Evolutionary conservation across 2,888 invertebrate genomes (phyloP), one percentile per base, ranked within the genome.

Genomic region (Achlya flavicornis): DNA sequence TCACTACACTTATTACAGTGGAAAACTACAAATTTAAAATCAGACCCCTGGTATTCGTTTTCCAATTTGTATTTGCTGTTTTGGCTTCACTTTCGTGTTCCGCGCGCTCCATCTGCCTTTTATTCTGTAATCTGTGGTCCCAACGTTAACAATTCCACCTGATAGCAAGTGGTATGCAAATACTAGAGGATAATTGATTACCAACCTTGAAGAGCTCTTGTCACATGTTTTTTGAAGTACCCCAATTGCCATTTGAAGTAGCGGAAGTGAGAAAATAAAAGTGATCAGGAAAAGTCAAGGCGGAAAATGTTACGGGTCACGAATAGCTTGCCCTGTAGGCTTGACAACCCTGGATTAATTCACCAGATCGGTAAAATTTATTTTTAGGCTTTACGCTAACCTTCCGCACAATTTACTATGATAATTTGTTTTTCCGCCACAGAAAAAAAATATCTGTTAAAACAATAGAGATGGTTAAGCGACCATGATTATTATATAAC

Each of bases 401-500:
- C 60, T 60, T 60, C 43, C 60, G 41, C 26, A 60, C 35, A 41
- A 60, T 43, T 60, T 26, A 26, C 5, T 60, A 60, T 43, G 43
- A 26, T 38, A 26, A 35, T 12, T 60, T 41, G 60, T 41, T 53
- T 33, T 35, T 35, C 26, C 26, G 26, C 26, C 32, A 53, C 58
- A 48, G 46, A 59, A 61, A 68, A 62, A 62, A 62, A 61, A 61
- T 16, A 63, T 64, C 41, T 26, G 43, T 63, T 57, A 64, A 69
- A 70, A 64, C 67, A 68, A 72, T 57, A 63, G 61, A 68, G 66
- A 62, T 69, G 66, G 70, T 65, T 61, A 64, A 38, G 57, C 64
- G 76, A 61, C 84, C 84, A 58, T 71, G 74, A 77, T 80, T 79
- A 80, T 81, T 83, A 81, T 74, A 74, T 88, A 88, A 89, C 77